A percentile compares a stretch with the other conserved stretches of the same genome.
Conservation (phyloP, 2,113 vertebrate genomes). For the Circaetus cinerascens region DNA sequence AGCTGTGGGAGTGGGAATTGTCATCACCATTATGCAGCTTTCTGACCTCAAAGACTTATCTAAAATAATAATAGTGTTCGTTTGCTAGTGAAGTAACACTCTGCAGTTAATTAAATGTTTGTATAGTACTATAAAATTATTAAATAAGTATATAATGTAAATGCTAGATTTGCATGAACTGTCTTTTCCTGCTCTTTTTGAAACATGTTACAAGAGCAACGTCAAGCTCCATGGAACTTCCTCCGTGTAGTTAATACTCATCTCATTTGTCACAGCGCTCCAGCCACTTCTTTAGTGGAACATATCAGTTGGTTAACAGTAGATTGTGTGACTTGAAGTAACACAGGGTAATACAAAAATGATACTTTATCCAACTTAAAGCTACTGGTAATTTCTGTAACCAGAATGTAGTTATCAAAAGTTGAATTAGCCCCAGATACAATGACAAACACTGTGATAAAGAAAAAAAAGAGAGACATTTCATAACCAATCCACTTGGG, state of each 20-base stretch:
- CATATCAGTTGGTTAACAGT: not conserved
- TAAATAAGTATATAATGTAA: not conserved
- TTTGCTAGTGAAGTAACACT: not conserved
- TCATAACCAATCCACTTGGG: not conserved
- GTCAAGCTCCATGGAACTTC: not conserved
- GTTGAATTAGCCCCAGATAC: not conserved
- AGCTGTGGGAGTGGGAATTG: not conserved
- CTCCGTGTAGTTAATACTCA: not conserved
- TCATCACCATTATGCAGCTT: not conserved
- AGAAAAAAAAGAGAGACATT: not conserved
- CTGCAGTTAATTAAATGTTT: not conserved
- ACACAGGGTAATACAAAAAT: not conserved
- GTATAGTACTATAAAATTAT: not conserved
- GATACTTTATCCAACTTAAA: not conserved
- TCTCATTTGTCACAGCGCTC: not conserved
- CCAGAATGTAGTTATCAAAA: not conserved
- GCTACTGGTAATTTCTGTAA: not conserved
- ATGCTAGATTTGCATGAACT: not conserved
- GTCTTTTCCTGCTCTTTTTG: not conserved
- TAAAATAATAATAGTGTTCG: not conserved
- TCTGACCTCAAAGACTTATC: not conserved
- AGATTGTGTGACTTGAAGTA: not conserved
- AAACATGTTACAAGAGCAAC: not conserved
- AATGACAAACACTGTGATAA: not conserved
- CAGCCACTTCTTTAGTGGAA: not conserved